phyloP scores from a whole-genome alignment of 2,113 vertebrate species.

The Tragelaphus imberbis region DNA sequence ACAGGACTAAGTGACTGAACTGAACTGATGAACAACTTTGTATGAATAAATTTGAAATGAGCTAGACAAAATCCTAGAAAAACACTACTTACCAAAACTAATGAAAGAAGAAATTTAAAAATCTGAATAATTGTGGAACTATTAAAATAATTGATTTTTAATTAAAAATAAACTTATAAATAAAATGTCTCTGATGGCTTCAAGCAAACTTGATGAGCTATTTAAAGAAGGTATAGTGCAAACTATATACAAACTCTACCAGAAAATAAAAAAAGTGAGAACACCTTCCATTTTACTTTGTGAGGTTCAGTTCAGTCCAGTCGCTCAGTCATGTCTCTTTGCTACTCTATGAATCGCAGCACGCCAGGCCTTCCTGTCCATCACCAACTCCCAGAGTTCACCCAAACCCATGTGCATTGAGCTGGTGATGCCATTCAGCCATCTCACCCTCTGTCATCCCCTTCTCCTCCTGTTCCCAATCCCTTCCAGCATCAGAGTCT shows the following conservation, averaged over 20 bases:
- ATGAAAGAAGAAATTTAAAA: not conserved
- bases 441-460: too few species aligned
- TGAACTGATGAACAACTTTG: not conserved
- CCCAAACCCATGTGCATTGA: rapidly evolving
- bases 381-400: too few species aligned
- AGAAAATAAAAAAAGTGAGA: not conserved
- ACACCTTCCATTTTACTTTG: not conserved
- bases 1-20: too few species aligned
- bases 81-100: not conserved
- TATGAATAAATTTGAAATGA: not conserved
- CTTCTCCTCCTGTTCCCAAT: too few species aligned
- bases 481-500: too few species aligned
- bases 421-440: too few species aligned
- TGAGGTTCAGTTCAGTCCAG: not conserved
- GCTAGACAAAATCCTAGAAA: not conserved
- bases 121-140: not conserved
- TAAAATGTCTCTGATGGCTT: not conserved
- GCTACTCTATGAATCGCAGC: too few species aligned
- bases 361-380: too few species aligned
- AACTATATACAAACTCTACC: not conserved
- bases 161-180: not conserved
- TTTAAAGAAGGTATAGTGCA: not conserved
- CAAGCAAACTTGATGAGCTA: not conserved
- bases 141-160: not conserved
- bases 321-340: too few species aligned